Evolutionary conservation across 2,888 invertebrate genomes (phyloP), one percentile per base, ranked within the genome.

Genomic region (Callinectes sapidus): DNA sequence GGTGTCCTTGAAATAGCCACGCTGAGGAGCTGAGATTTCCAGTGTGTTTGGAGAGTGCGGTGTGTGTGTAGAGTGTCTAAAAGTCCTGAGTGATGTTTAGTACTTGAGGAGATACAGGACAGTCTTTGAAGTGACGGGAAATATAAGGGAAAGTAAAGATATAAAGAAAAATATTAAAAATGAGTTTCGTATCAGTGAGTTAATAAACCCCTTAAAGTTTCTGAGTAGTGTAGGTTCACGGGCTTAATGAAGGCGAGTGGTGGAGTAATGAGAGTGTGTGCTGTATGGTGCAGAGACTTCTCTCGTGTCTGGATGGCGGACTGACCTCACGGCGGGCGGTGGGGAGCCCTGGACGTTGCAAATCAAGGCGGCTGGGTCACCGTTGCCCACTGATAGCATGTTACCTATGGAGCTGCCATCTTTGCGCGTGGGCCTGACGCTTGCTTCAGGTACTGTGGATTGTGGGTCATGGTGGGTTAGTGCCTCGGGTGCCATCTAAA

Each of bases 331-430:
- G 14, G 92, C 61, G 55, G 95, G 95, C 0, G 94, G 91, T 89
- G 97, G 97, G 95, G 96, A 97, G 95, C 97, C 97, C 96, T 97
- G 97, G 93, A 97, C 97, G 95, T 97, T 97, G 96, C 97, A 97
- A 93, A 97, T 96, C 95, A 97, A 96, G 90, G 97, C 97, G 95
- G 97, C 97, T n/a, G 92, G 86, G 1, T 28, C 61, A 32, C 89
- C 91, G 77, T 55, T 32, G 54, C 90, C 77, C 54, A 93, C 89
- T 8, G 39, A n/a, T 18, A 90, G 87, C 88, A 90, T 54, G 71
- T 92, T 71, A 35, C 91, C 91, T 54, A 91, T 54, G 77, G 87
- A 91, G 16, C 81, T 77, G 92, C 86, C 92, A 42, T 92, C 92
- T 35, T 85, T 92, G 61, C 89, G 89, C 3, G 92, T 61, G 35